phyloP scores from a whole-genome alignment of 2,113 vertebrate genomes.

The Garra rufa region DNA sequence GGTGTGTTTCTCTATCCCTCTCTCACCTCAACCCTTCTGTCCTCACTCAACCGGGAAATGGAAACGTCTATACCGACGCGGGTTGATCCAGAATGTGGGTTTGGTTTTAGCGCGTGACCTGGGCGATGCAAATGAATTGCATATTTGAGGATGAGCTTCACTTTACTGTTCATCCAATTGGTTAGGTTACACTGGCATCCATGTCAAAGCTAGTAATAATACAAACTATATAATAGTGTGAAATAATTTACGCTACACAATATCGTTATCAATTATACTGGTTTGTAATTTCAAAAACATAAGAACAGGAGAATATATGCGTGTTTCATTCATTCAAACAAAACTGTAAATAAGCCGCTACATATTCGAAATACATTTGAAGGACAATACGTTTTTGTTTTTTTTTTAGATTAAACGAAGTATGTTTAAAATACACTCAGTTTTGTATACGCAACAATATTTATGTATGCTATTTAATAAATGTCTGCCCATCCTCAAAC shows the following conservation, averaged over 20 bases:
- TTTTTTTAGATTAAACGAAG: too few species aligned
- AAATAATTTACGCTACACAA: neutral
- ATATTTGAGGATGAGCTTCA: neutral
- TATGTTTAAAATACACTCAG: neutral
- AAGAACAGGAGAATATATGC: neutral
- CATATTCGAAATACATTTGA: neutral
- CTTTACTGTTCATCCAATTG: neutral
- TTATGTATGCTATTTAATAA: neutral
- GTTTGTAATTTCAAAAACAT: neutral
- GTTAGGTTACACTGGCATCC: neutral
- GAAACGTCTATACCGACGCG: neutral
- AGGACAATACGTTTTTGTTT: too few species aligned
- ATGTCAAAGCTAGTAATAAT: neutral
- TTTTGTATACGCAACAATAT: neutral
- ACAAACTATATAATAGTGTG: neutral
- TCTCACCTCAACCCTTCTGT: conserved; percentile 41
- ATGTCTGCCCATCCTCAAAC: neutral
- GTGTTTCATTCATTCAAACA: neutral
- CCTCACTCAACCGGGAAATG: conserved; percentile 33
- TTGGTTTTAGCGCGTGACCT: conserved; percentile 4
- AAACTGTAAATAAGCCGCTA: neutral
- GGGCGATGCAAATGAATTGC: neutral
- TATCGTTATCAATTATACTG: too few species aligned
- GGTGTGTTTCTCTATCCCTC: conserved; percentile 44
- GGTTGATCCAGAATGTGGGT: neutral